Percentiles rank a stretch among this genome's conserved stretches.
Evolutionary conservation across 1,140 invertebrate genomes (phyloP).

Genomic region (Zaprionus taronus): DNA sequence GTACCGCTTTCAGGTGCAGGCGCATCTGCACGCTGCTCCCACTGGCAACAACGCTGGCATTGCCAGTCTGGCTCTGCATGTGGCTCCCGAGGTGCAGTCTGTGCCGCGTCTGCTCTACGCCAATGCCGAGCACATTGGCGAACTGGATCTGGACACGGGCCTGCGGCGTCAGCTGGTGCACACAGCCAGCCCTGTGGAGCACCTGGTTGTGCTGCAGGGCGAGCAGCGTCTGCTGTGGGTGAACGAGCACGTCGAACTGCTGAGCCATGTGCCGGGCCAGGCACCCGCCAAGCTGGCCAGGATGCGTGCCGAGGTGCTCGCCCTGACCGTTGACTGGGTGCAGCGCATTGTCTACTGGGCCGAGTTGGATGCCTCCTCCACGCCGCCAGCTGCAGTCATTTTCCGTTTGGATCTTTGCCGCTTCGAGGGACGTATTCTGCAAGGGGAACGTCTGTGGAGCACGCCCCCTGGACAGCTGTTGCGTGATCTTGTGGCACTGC

Average conservation of each 20-base stretch:
- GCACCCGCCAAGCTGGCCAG: conserved; percentile 88
- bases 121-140: conserved; percentile 88
- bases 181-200: conserved; percentile 85
- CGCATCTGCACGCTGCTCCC: conserved; percentile 88
- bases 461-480: conserved; percentile 83
- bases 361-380: conserved; percentile 85
- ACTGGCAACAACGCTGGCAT: conserved; percentile 85
- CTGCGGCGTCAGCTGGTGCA: conserved; percentile 73
- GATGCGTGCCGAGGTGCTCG: conserved; percentile 86
- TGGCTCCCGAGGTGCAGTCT: conserved; percentile 88
- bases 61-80: conserved; percentile 50
- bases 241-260: conserved; percentile 91
- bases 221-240: conserved; percentile 93
- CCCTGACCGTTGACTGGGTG: conserved; percentile 93
- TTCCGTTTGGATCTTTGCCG: conserved; percentile 87
- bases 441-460: conserved; percentile 55
- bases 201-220: conserved; percentile 87
- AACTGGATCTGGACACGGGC: conserved; percentile 90
- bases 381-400: conserved; percentile 77
- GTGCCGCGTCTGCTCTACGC: conserved; percentile 92
- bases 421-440: conserved; percentile 74
- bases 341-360: conserved; percentile 92
- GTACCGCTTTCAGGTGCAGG: conserved; percentile 90
- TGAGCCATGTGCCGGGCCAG: conserved; percentile 86
- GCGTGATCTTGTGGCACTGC: conserved; percentile 89